A percentile compares a stretch with the other conserved stretches of the same genome.
Evolutionary conservation across 2,113 vertebrate genomes (phyloP).

Genomic region (Pheucticus melanocephalus): DNA sequence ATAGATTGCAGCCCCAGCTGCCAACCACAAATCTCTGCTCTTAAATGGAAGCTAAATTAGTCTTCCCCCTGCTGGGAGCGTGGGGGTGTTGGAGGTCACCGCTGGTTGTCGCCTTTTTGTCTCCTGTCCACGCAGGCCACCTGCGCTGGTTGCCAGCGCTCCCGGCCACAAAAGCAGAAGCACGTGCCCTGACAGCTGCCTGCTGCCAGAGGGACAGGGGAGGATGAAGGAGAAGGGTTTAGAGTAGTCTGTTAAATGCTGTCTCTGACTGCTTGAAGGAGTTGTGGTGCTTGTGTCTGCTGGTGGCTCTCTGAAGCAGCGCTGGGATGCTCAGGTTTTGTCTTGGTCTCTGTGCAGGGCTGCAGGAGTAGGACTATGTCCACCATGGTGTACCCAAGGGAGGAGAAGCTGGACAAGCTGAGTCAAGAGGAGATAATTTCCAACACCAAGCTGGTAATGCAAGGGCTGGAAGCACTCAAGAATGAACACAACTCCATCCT

Average conservation of each 20-base stretch:
- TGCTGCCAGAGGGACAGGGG: neutral
- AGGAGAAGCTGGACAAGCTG: slow-evolving; percentile 92
- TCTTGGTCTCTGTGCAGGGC: neutral
- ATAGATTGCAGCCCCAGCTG: neutral
- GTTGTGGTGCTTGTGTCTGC: neutral
- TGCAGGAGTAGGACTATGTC: slow-evolving; percentile 79
- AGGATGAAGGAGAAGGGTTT: neutral
- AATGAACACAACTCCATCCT: slow-evolving; percentile 98
- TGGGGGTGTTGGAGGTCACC: slow-evolving; percentile 20
- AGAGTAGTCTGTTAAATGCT: neutral
- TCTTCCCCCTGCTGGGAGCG: neutral
- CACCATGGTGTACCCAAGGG: slow-evolving; percentile 89
- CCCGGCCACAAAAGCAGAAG: neutral
- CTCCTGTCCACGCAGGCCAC: neutral
- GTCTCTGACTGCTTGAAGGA: neutral
- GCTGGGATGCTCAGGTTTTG: neutral
- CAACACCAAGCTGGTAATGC: slow-evolving; percentile 95
- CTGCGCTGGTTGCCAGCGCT: neutral
- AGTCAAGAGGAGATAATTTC: slow-evolving; percentile 98
- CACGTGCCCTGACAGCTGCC: neutral
- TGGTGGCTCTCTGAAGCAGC: neutral
- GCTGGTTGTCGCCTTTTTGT: neutral
- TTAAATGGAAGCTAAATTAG: slow-evolving; percentile 43
- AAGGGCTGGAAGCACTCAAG: slow-evolving; percentile 94
- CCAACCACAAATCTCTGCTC: slow-evolving; percentile 27